These are phyloP conservation scores for Syrista parreyssii DNA, from an alignment of 2,888 invertebrate species.

Conservation along the genomic window DNA sequence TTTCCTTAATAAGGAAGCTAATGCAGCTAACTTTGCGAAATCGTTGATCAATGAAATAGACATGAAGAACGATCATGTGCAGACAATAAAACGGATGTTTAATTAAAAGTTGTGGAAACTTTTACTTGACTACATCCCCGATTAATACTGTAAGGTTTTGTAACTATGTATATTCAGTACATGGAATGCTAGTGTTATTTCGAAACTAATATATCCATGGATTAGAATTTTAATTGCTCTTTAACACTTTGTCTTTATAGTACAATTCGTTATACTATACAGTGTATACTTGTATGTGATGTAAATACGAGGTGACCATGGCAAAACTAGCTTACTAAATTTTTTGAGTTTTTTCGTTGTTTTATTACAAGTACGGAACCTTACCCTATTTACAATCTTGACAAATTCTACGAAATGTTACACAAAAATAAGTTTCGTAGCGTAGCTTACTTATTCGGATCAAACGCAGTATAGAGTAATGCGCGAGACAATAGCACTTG, in stretches of 20 bases:
- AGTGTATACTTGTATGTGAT: too few relatives aligned
- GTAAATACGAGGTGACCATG: too few relatives aligned
- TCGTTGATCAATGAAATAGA: slow-evolving; percentile 84
- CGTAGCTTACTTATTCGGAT: slow-evolving; percentile 18
- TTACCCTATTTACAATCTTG: slow-evolving; percentile 58
- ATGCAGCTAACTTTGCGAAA: slow-evolving; percentile 80
- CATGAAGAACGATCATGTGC: slow-evolving; percentile 69
- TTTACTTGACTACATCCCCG: too few relatives aligned
- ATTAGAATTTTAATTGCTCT: too few relatives aligned
- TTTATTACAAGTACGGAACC: slow-evolving; percentile 61
- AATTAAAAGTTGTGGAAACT: neutral
- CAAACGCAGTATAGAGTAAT: slow-evolving; percentile 23
- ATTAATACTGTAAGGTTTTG: too few relatives aligned
- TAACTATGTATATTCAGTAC: too few relatives aligned
- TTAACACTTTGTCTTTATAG: too few relatives aligned
- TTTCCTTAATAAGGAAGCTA: slow-evolving; percentile 82
- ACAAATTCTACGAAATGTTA: slow-evolving; percentile 56
- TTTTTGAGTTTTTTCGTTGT: slow-evolving; percentile 37
- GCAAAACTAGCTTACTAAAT: neutral
- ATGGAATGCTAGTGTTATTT: too few relatives aligned
- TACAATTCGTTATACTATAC: too few relatives aligned
- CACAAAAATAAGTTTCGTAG: slow-evolving; percentile 58
- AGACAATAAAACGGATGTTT: slow-evolving; percentile 39
- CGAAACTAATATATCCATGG: too few relatives aligned
- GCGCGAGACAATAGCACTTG: neutral